phyloP scores from a whole-genome alignment of 2,797 vertebrate genomes.

The Tenualosa ilisha region DNA sequence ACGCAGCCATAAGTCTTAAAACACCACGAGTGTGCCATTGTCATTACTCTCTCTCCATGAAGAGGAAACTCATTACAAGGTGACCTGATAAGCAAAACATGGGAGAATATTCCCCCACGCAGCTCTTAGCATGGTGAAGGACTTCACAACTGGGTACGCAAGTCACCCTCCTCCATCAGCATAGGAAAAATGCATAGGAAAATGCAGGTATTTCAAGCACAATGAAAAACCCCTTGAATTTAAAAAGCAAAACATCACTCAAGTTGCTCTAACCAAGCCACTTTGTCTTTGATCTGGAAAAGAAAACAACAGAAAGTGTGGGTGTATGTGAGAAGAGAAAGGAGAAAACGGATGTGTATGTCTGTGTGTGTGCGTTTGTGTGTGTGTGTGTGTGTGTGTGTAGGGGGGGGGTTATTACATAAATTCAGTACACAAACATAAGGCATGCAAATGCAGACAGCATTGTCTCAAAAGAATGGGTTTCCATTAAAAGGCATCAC shows the following conservation, averaged over 20 bases:
- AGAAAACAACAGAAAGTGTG: slow-evolving; percentile 53
- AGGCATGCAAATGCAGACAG: slow-evolving; percentile 67
- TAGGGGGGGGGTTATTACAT: slow-evolving; percentile 50
- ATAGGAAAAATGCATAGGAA: not conserved
- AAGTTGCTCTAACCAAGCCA: slow-evolving; percentile 59
- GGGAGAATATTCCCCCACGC: not conserved
- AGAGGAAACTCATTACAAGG: slow-evolving; percentile 68
- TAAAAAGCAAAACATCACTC: slow-evolving; percentile 16
- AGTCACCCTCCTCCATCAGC: not conserved
- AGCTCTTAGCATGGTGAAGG: not conserved
- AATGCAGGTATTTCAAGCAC: not conserved
- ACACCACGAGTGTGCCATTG: slow-evolving; percentile 54
- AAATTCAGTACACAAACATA: slow-evolving; percentile 55
- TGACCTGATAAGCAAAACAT: slow-evolving; percentile 69
- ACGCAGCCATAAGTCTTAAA: slow-evolving; percentile 59
- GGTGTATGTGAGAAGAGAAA: slow-evolving; percentile 57
- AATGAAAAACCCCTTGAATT: not conserved
- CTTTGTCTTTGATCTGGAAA: slow-evolving; percentile 50
- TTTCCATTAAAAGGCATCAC: slow-evolving; percentile 75
- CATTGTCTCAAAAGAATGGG: slow-evolving; percentile 73
- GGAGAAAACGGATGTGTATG: slow-evolving; percentile 51
- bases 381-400: not conserved
- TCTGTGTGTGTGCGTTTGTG: not conserved
- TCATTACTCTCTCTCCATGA: slow-evolving; percentile 57
- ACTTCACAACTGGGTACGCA: not conserved